Percentiles rank a stretch among this genome's conserved stretches.
These are phyloP conservation scores for Augiades crinisus DNA, from an alignment of 2,888 invertebrate genomes.

Conservation along the genomic window DNA sequence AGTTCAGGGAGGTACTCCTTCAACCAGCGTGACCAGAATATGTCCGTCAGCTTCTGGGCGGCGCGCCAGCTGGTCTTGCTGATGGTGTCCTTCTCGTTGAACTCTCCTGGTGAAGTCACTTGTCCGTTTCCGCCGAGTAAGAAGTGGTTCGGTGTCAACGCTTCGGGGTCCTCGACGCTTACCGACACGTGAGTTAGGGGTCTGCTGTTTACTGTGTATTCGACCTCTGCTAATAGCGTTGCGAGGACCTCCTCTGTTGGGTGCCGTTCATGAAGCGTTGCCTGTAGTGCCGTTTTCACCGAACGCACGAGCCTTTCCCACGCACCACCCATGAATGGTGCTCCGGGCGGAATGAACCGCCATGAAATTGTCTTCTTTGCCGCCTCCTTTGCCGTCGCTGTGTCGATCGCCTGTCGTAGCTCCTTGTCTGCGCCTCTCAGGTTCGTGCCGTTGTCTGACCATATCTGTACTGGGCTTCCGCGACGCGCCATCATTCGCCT, in stretches of 20 bases:
- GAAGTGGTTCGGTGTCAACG: slow-evolving; percentile 37
- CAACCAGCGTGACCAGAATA: slow-evolving; percentile 30
- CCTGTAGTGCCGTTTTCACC: slow-evolving; percentile 28
- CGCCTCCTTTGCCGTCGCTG: slow-evolving; percentile 2
- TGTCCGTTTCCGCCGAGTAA: slow-evolving; percentile 20
- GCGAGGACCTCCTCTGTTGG: slow-evolving; percentile 28
- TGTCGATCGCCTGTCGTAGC: slow-evolving; percentile 17
- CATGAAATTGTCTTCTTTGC: slow-evolving; percentile 13
- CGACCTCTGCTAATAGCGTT: slow-evolving; percentile 28
- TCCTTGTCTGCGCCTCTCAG: slow-evolving; percentile 29
- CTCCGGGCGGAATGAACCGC: slow-evolving; percentile 11
- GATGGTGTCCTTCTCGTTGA: slow-evolving; percentile 17
- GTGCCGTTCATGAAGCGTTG: slow-evolving; percentile 5
- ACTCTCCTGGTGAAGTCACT: neutral
- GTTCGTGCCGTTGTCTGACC: slow-evolving; percentile 35
- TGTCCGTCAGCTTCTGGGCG: slow-evolving; percentile 25
- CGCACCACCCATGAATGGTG: slow-evolving; percentile 29
- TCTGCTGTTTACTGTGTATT: slow-evolving; percentile 27
- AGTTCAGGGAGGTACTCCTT: slow-evolving; percentile 27
- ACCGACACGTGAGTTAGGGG: slow-evolving; percentile 38
- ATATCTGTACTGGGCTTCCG: slow-evolving; percentile 30
- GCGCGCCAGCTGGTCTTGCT: slow-evolving; percentile 20
- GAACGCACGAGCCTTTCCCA: slow-evolving; percentile 32
- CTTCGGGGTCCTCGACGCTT: slow-evolving; percentile 31
- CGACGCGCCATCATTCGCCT: slow-evolving; percentile 32